phyloP scores from a whole-genome alignment of 2,113 vertebrate genomes.

The Corythaeola cristata region DNA sequence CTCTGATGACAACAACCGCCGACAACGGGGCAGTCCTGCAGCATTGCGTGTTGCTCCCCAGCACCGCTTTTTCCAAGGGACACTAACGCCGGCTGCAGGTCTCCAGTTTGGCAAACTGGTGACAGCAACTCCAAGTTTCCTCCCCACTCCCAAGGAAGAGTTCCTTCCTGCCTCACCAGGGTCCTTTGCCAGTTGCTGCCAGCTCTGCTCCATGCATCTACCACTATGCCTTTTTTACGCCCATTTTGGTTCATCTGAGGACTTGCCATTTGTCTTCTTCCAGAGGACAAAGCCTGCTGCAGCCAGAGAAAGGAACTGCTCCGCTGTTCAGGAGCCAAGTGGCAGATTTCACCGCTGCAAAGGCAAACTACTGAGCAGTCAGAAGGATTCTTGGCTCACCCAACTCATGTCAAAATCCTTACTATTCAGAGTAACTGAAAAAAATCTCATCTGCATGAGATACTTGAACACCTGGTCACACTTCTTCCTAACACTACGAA shows the following conservation, averaged over 20 bases:
- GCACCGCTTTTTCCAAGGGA: neutral
- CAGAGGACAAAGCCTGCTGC: neutral
- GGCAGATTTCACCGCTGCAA: neutral
- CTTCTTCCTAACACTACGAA: neutral
- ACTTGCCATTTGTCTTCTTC: neutral
- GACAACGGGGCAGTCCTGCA: accelerated
- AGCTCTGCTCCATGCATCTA: neutral
- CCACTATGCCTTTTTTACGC: accelerated
- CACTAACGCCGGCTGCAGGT: neutral
- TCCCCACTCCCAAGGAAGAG: neutral
- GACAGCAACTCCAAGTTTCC: neutral
- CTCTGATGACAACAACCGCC: neutral
- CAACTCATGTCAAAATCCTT: neutral
- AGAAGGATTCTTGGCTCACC: neutral
- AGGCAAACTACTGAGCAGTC: neutral
- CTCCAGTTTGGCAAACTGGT: neutral
- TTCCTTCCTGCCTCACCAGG: neutral
- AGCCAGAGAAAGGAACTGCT: neutral
- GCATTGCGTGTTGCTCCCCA: neutral
- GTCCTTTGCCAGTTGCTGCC: neutral
- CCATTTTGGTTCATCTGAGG: neutral
- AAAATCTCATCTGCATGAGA: neutral
- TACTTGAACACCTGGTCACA: neutral
- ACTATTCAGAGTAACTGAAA: neutral
- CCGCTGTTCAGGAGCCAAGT: neutral